These are phyloP conservation scores for Phortica okadai DNA, from an alignment of 2,888 invertebrate species.

Conservation along the genomic window DNA sequence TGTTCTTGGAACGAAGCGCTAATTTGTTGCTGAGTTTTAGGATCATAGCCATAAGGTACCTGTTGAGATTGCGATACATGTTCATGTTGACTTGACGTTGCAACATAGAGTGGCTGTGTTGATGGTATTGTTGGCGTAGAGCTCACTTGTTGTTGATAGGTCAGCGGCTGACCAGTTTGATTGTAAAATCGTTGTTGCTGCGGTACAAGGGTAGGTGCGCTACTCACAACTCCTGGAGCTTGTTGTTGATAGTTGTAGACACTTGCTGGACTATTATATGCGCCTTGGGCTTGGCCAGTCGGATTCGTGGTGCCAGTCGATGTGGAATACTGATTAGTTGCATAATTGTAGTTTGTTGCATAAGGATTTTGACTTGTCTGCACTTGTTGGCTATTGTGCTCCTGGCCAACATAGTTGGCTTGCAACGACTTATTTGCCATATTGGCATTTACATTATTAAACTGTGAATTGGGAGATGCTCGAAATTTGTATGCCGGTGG, in stretches of 20 bases:
- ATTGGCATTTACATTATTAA: slow-evolving; percentile 57
- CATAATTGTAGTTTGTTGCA: background rate
- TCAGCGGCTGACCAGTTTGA: slow-evolving; percentile 24
- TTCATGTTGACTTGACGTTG: slow-evolving; percentile 54
- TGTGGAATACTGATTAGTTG: slow-evolving; percentile 25
- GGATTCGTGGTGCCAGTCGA: background rate
- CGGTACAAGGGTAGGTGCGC: slow-evolving; percentile 34
- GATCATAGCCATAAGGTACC: slow-evolving; percentile 1
- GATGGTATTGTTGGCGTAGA: slow-evolving; percentile 36
- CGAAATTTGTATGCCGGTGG: slow-evolving; percentile 73
- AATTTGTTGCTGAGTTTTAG: background rate
- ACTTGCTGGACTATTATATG: background rate
- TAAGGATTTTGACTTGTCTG: background rate
- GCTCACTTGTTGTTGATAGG: slow-evolving; percentile 29
- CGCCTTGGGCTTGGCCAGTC: background rate
- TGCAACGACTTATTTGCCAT: slow-evolving; percentile 61
- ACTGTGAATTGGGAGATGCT: slow-evolving; percentile 67
- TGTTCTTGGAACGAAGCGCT: background rate
- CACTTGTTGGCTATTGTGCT: slow-evolving; percentile 35
- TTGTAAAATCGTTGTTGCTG: slow-evolving; percentile 37
- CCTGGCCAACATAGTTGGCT: background rate
- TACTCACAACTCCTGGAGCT: slow-evolving; percentile 35
- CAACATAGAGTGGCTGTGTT: slow-evolving; percentile 60
- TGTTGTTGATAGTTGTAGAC: slow-evolving; percentile 29
- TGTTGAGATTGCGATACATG: slow-evolving; percentile 5